Evolutionary conservation across 2,113 vertebrate genomes (phyloP), one percentile per base, ranked within the genome.

Genomic region (Gorilla gorilla): DNA sequence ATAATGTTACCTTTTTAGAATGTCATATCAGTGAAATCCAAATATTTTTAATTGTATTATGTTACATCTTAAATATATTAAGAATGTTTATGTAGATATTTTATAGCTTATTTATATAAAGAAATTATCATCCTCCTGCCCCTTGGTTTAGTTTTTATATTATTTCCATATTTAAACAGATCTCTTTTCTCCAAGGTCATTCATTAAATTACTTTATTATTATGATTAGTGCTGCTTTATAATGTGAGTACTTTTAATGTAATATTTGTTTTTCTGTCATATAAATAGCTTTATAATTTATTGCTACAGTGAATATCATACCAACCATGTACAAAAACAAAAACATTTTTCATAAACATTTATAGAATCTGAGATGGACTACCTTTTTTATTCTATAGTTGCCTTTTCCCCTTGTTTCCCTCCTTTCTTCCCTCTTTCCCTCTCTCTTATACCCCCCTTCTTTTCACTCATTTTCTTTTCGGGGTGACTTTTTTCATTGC

Each of bases 121-220:
- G 59, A 72, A 18, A 27, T 95, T 81, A 40, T 43, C 23, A 27
- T 79, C 27, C 45, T 61, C 43, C 3, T 45, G 27, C 20, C 73
- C 55, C 3, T 55, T 70, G 27, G 16, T 72, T 95, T 85, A 61
- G 80, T 95, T 94, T 94, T 94, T 70, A 73, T 52, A 14, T 61
- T 80, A 85, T 79, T 97, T 89, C 13, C 40, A 48, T 86, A 96
- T 89, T 94, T 66, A 90, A 88, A 59, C 22, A 82, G 25, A n/a
- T 35, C 23, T 81, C n/a, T 85, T 45, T 81, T 17, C 50, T 6
- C 18, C 32, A 52, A 55, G 14, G 30, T 83, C 76, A 89, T 12
- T 48, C 38, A 57, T 72, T 86, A 79, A 95, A 79, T 84, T 92
- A 52, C 27, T 90, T 88, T 27, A n/a, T 80, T 92, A 45, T 40